These are phyloP conservation scores for Sesia bembeciformis DNA, from an alignment of 2,888 invertebrate species.

Conservation along the genomic window DNA sequence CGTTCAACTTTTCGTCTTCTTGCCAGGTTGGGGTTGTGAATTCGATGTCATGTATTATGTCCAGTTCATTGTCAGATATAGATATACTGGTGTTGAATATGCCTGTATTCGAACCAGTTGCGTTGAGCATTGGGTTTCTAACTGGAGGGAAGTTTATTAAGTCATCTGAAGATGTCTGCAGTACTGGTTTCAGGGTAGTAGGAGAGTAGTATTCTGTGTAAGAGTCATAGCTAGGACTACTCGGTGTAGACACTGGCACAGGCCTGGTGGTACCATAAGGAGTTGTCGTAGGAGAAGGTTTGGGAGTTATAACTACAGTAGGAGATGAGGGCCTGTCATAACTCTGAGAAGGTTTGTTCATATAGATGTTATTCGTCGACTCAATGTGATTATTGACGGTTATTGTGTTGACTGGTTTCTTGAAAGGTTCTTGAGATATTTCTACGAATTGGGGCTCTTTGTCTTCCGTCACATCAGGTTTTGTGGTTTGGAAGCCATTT, in stretches of 20 bases:
- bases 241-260: slow-evolving; percentile 21
- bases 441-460: slow-evolving; percentile 57
- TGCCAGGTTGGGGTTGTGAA: slow-evolving; percentile 84
- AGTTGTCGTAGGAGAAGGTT: slow-evolving; percentile 69
- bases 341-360: slow-evolving; percentile 41
- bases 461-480: slow-evolving; percentile 32
- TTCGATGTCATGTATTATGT: slow-evolving; percentile 71
- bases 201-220: slow-evolving; percentile 39
- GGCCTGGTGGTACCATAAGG: slow-evolving; percentile 33
- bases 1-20: slow-evolving; percentile 83
- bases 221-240: slow-evolving; percentile 36
- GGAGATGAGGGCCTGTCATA: slow-evolving; percentile 74
- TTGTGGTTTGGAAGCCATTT: slow-evolving; percentile 39
- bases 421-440: slow-evolving; percentile 68
- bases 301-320: slow-evolving; percentile 80
- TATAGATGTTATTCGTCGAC: slow-evolving; percentile 70
- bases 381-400: slow-evolving; percentile 77
- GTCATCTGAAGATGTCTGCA: slow-evolving; percentile 80
- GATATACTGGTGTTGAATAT: slow-evolving; percentile 66
- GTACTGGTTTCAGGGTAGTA: slow-evolving; percentile 63
- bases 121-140: slow-evolving; percentile 86
- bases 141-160: slow-evolving; percentile 89
- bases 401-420: slow-evolving; percentile 64
- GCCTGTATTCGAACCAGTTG: slow-evolving; percentile 72
- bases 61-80: slow-evolving; percentile 68